Conservation (phyloP, 30 jellyfish, hydroid and myxozoan species). For the Aurelia sp. region DNA sequence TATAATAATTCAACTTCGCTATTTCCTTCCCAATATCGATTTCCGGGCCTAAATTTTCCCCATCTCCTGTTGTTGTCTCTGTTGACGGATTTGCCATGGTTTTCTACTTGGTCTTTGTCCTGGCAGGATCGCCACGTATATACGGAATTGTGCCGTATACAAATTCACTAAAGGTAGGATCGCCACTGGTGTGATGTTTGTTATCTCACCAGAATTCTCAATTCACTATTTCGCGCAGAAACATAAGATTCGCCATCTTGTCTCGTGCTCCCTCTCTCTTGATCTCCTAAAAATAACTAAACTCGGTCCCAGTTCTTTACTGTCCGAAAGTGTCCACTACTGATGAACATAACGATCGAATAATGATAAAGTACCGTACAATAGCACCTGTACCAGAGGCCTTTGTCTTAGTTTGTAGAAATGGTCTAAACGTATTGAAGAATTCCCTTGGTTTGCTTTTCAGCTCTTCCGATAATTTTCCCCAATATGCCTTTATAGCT, state of each 20-base stretch:
- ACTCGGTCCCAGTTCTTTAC: constrained; percentile 13
- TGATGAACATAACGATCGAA: not conserved
- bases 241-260: constrained; percentile 4
- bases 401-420: too few relatives aligned
- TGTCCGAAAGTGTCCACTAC: not conserved
- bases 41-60: constrained; percentile 6
- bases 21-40: constrained; percentile 30
- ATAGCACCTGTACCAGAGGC: too few relatives aligned
- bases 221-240: too few relatives aligned
- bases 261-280: not conserved
- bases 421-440: too few relatives aligned
- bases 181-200: not conserved
- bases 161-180: not conserved
- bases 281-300: not conserved
- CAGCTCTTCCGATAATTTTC: too few relatives aligned
- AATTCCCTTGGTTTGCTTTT: too few relatives aligned
- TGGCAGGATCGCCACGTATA: not conserved
- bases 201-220: not conserved
- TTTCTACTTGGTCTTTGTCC: constrained; percentile 10
- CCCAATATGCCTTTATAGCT: too few relatives aligned
- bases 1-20: constrained; percentile 32
- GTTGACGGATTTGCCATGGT: constrained; percentile 6
- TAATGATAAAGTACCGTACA: constrained; percentile 17
- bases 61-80: constrained; percentile 29
- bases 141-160: too few relatives aligned